Percentiles rank a stretch among this genome's conserved stretches.
These are phyloP conservation scores for Lepidochrysops patricia DNA, from an alignment of 2,888 invertebrate genomes.

Conservation along the genomic window DNA sequence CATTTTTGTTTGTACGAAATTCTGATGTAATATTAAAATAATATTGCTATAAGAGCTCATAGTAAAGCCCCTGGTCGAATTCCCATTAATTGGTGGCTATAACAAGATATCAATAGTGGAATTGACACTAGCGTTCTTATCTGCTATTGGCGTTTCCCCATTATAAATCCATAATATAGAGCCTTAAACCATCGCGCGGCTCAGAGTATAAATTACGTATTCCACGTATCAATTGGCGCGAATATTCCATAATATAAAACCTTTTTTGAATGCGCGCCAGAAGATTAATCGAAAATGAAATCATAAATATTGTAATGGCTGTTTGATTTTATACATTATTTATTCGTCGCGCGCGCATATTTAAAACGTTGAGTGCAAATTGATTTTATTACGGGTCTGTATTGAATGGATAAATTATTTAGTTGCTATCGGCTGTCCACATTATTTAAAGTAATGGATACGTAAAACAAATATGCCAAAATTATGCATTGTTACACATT, in stretches of 20 bases:
- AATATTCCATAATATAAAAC: neutral
- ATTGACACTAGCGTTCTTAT: neutral
- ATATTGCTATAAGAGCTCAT: too few relatives aligned
- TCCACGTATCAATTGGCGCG: neutral
- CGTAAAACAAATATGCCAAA: too few relatives aligned
- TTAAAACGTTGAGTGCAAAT: neutral
- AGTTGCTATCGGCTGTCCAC: neutral
- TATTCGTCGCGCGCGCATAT: neutral
- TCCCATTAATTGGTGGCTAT: too few relatives aligned
- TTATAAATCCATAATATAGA: neutral
- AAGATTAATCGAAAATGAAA: conserved; percentile 2
- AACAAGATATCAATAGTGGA: too few relatives aligned
- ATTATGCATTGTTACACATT: too few relatives aligned
- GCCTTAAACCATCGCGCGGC: neutral
- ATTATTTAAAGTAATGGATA: neutral
- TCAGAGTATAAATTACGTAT: neutral
- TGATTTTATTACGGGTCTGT: neutral
- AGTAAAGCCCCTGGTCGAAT: too few relatives aligned
- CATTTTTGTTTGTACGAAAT: too few relatives aligned
- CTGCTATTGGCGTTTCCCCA: neutral
- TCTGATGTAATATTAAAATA: too few relatives aligned
- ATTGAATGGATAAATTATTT: neutral
- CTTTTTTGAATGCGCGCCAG: conserved; percentile 1
- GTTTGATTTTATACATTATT: conserved; percentile 3
- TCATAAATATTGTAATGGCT: conserved; percentile 1